Evolutionary conservation across 2,797 vertebrate species (phyloP).

Genomic region (Capromys pilorides): DNA sequence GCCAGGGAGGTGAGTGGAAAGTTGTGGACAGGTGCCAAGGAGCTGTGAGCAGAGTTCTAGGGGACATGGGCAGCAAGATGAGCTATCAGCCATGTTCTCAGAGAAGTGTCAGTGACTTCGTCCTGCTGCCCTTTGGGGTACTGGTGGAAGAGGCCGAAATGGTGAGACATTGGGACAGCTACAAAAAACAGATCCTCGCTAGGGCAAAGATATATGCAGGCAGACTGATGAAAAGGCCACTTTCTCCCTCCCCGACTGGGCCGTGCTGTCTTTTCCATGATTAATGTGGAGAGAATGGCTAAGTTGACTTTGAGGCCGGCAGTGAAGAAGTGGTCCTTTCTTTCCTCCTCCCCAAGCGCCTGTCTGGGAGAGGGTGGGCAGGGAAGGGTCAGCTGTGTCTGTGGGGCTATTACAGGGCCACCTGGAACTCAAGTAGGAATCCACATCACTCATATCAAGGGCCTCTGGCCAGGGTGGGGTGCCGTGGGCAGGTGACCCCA

Average conservation of each 20-base stretch:
- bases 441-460: conserved; percentile 38
- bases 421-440: conserved; percentile 58
- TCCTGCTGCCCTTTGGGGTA: conserved; percentile 51
- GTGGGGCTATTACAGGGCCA: conserved; percentile 53
- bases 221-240: conserved; percentile 78
- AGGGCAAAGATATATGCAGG: conserved; percentile 75
- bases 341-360: conserved; percentile 78
- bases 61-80: neutral
- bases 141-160: conserved; percentile 49
- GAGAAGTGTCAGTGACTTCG: conserved; percentile 59
- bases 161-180: conserved; percentile 72
- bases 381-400: conserved; percentile 64
- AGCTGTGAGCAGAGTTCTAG: conserved; percentile 68
- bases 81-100: conserved; percentile 55
- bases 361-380: conserved; percentile 76
- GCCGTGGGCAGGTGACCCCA: neutral
- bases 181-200: conserved; percentile 69
- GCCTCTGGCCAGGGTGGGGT: neutral
- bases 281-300: conserved; percentile 81
- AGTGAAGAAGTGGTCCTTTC: conserved; percentile 59
- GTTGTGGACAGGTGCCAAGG: conserved; percentile 62
- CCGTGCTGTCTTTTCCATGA: conserved; percentile 71
- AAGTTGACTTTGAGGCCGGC: conserved; percentile 12
- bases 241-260: conserved; percentile 72
- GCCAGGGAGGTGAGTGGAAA: conserved; percentile 76